phyloP scores from a whole-genome alignment of 2,797 vertebrate species.

The Acanthurus tractus region DNA sequence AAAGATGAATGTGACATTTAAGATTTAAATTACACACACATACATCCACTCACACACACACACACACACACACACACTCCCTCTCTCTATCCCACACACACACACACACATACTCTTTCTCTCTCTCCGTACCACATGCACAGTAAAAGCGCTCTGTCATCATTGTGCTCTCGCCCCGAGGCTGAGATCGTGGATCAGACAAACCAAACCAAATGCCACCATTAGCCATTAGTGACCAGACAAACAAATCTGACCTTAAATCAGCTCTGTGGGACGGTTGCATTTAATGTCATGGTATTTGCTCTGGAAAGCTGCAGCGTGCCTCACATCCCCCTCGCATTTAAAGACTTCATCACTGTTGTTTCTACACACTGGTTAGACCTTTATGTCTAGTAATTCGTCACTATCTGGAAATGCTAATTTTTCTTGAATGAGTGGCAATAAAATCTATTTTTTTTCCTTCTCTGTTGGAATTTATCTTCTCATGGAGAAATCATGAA shows the following conservation, averaged over 20 bases:
- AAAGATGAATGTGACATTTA: conserved; percentile 67
- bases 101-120: conserved; percentile 9
- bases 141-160: conserved; percentile 66
- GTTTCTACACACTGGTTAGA: not conserved
- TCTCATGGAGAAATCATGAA: not conserved
- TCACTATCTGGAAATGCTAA: not conserved
- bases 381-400: not conserved
- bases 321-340: no score
- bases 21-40: conserved; percentile 41
- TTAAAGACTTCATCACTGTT: not conserved
- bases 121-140: not conserved
- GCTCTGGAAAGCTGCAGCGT: not conserved
- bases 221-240: conserved; percentile 42
- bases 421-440: not conserved
- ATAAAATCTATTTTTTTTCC: not conserved
- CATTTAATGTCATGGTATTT: not conserved
- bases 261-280: conserved; percentile 23
- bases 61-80: conserved; percentile 30
- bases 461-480: not conserved
- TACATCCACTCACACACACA: conserved; percentile 7
- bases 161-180: conserved; percentile 34
- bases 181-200: conserved; percentile 43
- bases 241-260: conserved; percentile 50
- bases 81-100: conserved; percentile 3
- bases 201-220: conserved; percentile 46